Evolutionary conservation across 2,888 invertebrate genomes (phyloP).

Genomic region (Apodemia zela): DNA sequence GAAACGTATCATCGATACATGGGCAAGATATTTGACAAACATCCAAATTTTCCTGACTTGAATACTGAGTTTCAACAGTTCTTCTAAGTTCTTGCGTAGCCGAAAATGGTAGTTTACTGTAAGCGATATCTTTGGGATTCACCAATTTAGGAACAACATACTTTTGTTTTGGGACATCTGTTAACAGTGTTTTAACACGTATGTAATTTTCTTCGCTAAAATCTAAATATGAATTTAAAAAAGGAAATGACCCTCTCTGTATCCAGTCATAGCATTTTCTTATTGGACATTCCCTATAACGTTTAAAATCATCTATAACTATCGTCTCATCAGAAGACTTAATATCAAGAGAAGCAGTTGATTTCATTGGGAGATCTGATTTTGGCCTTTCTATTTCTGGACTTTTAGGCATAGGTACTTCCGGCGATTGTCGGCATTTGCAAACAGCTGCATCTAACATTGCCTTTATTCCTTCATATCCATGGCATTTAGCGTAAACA

Average conservation of each 20-base stretch:
- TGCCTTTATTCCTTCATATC: slow-evolving; percentile 55
- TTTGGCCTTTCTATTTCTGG: slow-evolving; percentile 25
- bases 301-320: slow-evolving; percentile 46
- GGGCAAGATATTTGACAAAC: neutral
- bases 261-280: neutral
- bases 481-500: slow-evolving; percentile 65
- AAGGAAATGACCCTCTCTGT: slow-evolving; percentile 42
- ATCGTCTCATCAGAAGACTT: slow-evolving; percentile 53
- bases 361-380: slow-evolving; percentile 19
- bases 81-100: neutral
- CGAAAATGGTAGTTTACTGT: neutral
- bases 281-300: neutral
- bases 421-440: slow-evolving; percentile 40
- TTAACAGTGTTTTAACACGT: slow-evolving; percentile 38
- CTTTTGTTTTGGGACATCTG: neutral
- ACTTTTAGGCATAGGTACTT: slow-evolving; percentile 20
- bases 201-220: slow-evolving; percentile 56
- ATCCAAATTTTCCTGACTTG: neutral
- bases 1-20: neutral
- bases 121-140: neutral
- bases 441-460: slow-evolving; percentile 54
- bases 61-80: slow-evolving; percentile 9
- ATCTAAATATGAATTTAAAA: slow-evolving; percentile 51
- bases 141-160: neutral
- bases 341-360: slow-evolving; percentile 29